Base-by-base conservation (phyloP, 2,888 invertebrate species). In the Pyrrhosoma nymphula region DNA sequence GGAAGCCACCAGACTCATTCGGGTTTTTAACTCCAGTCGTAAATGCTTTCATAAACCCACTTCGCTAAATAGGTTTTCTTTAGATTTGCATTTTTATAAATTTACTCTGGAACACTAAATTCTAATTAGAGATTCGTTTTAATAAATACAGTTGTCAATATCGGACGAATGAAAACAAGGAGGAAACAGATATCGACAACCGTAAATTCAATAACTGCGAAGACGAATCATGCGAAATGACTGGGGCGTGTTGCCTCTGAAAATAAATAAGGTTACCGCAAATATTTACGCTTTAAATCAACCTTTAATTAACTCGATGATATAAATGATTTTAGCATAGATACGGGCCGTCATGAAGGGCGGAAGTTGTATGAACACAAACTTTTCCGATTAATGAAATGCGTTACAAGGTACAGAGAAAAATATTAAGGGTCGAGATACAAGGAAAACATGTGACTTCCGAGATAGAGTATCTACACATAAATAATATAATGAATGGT, bases 31-130 rank as follows among this genome's bases (percentile, higher is more conserved):
- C 75, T 82, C 30, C 35, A 18, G 35, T 82, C 75, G 26, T 82
- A 82, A 82, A 82, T 35, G 35, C 75, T 35, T 82, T 35, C 75
- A 82, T 82, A 82, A 82, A 82, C 75, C 75, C 75, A 82, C 35
- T 82, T 82, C 75, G 75, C 26, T 82, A 82, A 82, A 60, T 30
- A 30, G 75, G 75, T 14, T 82, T 82, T 30, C 23, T 47, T 12
- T 16, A 10, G 30, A 82, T 82, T 82, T 82, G 75, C n/a, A 82
- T 82, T 82, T 82, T 82, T 82, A 30, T 30, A 82, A 82, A 82
- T 35, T 82, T 82, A 82, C 75, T 82, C n/a, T 35, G 75, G 75
- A 10, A 82, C 75, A 82, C 75, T 82, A 82, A 82, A 82, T 30
- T 2, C 75, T 35, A 6, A 82, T 82, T 82, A 82, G 35, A 82